phyloP scores from a whole-genome alignment of 2,797 vertebrate genomes.

The Galago senegalensis region DNA sequence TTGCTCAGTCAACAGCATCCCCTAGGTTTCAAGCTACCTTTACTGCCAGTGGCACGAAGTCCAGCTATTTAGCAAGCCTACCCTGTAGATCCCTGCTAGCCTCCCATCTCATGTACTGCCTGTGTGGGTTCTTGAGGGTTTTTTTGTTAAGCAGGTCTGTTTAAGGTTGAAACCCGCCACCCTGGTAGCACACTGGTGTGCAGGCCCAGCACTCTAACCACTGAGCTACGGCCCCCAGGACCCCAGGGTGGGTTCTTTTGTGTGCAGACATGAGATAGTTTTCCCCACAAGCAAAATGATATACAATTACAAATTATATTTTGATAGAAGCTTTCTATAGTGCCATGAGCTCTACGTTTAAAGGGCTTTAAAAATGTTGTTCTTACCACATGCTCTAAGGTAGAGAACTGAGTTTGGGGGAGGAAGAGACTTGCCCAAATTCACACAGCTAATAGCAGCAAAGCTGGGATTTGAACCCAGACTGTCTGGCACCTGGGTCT shows the following conservation, averaged over 20 bases:
- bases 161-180: too few relatives aligned
- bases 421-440: background rate
- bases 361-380: background rate
- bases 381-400: background rate
- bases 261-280: background rate
- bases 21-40: background rate
- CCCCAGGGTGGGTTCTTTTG: background rate
- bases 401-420: background rate
- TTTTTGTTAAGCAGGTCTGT: too few relatives aligned
- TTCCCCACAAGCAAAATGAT: conserved; percentile 28
- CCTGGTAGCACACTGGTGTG: too few relatives aligned
- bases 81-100: background rate
- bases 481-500: too few relatives aligned
- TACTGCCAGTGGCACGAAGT: background rate
- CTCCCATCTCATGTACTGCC: background rate
- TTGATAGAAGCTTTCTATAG: background rate
- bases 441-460: background rate
- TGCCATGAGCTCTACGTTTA: background rate
- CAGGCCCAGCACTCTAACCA: too few relatives aligned
- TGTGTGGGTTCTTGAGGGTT: background rate
- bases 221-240: too few relatives aligned
- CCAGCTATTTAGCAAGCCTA: background rate
- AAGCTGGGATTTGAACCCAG: background rate
- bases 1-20: background rate
- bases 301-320: background rate